Evolutionary conservation across 2,888 invertebrate species (phyloP), one percentile per base, ranked within the genome.

Genomic region (Drosophila lacicola): DNA sequence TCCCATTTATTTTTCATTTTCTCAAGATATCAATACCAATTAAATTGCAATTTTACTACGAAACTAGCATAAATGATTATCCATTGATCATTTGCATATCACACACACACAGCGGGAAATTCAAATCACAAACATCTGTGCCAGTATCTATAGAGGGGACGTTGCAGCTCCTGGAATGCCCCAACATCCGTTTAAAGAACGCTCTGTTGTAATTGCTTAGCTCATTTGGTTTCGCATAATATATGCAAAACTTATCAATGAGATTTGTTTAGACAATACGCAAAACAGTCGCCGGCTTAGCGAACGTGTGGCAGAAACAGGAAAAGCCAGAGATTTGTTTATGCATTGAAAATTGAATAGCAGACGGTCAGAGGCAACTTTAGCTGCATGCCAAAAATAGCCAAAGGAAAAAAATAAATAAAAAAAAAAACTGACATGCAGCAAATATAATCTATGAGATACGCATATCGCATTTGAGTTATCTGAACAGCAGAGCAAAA

Each of bases 391-490:
- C 72, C 78, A 71, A 78, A 78, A 78, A 74, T 74, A 78, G 68
- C 33, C 68, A 66, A 9, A 17, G 10, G 10, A 67, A 47, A 14
- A 46, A 9, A 49, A 11, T 47, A 14, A 47, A 21, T 2, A 34
- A 39, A 4, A 21, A 47, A 41, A 19, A 60, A 60, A 51, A 69
- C 65, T 71, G 78, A 74, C 68, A 74, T 46, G 56, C 68, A 41
- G 70, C 68, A 60, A 70, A 78, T 71, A 67, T 78, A 83, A 84
- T 84, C 84, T 81, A 86, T 86, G 84, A 81, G 86, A 86, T 86
- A 84, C 78, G 84, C 87, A 84, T 87, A 85, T 87, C 85, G 87
- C 87, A 82, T 84, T 82, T 82, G 85, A 87, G 80, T 78, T 85
- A 85, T 85, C 87, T 87, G 73, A 60, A 75, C 61, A 66, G 82